These are phyloP conservation scores for Formica selysi DNA, from an alignment of 1,140 invertebrate species.

Conservation along the genomic window DNA sequence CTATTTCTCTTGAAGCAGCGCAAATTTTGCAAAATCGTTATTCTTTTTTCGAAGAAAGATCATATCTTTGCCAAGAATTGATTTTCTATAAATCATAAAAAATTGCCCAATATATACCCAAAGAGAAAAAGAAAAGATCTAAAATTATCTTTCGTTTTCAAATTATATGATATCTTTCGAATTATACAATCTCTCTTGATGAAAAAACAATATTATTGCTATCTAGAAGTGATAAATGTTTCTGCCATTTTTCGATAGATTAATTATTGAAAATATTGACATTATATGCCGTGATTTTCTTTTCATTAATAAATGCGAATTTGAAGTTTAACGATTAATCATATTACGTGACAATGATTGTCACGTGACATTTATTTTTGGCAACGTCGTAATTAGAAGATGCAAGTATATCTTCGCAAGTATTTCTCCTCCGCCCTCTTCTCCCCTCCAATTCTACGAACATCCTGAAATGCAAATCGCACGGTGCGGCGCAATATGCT, in stretches of 20 bases:
- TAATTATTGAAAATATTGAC: not conserved
- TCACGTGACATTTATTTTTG: slow-evolving; percentile 55
- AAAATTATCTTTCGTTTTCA: not conserved
- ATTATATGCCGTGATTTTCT: not conserved
- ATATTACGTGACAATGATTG: not conserved
- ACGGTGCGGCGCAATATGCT: slow-evolving; percentile 70
- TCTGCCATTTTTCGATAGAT: not conserved
- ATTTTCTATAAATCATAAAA: not conserved
- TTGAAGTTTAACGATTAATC: slow-evolving; percentile 4
- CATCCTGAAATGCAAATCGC: slow-evolving; percentile 73
- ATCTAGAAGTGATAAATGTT: not conserved
- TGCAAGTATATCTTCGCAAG: not conserved
- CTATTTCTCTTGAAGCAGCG: not conserved
- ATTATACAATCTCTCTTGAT: too few species aligned
- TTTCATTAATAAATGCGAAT: not conserved
- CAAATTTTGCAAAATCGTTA: not conserved
- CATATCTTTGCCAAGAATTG: not conserved
- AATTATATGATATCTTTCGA: not conserved
- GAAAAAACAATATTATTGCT: not conserved
- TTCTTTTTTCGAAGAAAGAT: not conserved
- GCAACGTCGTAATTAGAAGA: slow-evolving; percentile 42
- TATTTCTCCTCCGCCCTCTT: not conserved
- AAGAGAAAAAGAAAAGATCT: not conserved
- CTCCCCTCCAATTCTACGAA: slow-evolving; percentile 20
- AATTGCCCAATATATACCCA: not conserved